Percentiles rank a stretch among this genome's conserved stretches.
Evolutionary conservation across 2,113 vertebrate species (phyloP).

Genomic region (Rhinichthys klamathensis): DNA sequence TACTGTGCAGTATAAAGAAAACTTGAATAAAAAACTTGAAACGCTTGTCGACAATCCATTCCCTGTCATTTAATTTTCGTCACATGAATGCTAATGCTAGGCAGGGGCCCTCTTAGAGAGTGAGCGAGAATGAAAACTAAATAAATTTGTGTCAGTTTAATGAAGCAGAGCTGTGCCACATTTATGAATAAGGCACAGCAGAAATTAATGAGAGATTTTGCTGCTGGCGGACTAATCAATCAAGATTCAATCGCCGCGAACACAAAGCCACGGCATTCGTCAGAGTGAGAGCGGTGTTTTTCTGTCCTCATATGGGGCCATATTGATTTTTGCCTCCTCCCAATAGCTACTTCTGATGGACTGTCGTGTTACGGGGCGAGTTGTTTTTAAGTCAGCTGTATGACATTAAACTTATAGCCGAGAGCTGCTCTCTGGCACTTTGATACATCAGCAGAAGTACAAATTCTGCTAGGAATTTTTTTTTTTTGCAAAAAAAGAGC

Average conservation of each 20-base stretch:
- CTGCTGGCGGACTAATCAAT: conserved; percentile 56
- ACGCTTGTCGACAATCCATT: conserved; percentile 31
- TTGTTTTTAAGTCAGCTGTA: conserved; percentile 52
- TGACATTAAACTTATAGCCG: conserved; percentile 47
- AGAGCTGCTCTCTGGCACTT: conserved; percentile 47
- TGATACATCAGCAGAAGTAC: conserved; percentile 42
- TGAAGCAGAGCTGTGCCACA: conserved; percentile 45
- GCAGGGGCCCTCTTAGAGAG: conserved; percentile 5
- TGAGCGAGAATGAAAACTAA: conserved; percentile 22
- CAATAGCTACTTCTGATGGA: conserved; percentile 51
- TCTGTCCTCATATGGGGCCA: conserved; percentile 45
- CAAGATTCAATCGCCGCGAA: conserved; percentile 54
- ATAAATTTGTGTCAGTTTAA: conserved; percentile 55
- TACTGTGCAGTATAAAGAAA: too few relatives aligned
- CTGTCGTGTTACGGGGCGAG: conserved; percentile 44
- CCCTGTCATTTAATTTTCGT: conserved; percentile 18
- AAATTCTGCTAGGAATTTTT: background rate
- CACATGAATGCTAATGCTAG: conserved; percentile 46
- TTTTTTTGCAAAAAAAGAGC: background rate
- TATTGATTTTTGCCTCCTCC: conserved; percentile 58
- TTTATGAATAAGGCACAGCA: conserved; percentile 49
- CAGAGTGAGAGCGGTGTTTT: conserved; percentile 49
- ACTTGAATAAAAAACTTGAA: conserved; percentile 40
- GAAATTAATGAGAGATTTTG: conserved; percentile 52
- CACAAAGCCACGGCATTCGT: conserved; percentile 44